phyloP scores from a whole-genome alignment of 2,113 vertebrate genomes.

The Oreochromis tanganicae region DNA sequence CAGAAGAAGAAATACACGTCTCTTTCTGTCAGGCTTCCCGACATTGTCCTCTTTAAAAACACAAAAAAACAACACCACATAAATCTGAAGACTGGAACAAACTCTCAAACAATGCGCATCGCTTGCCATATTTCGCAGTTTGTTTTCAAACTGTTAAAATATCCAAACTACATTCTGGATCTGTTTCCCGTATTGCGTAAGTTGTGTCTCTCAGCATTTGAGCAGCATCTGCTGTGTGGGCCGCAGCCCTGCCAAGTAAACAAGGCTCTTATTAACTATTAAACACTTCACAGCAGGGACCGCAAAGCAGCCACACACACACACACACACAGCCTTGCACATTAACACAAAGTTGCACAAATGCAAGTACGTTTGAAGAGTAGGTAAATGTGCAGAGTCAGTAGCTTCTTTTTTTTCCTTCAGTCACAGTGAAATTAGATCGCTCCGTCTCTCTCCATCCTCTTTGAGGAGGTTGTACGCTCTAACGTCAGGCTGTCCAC shows the following conservation, averaged over 20 bases:
- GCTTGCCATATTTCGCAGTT: not conserved
- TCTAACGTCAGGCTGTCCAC: not conserved
- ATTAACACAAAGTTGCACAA: conserved; percentile 19
- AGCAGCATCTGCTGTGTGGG: conserved; percentile 51
- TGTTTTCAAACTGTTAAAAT: not conserved
- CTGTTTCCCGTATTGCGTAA: conserved; percentile 24
- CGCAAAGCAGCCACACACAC: not conserved
- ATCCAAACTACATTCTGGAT: not conserved
- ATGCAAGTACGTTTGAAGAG: conserved; percentile 3
- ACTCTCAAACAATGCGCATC: not conserved
- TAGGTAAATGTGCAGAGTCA: conserved; percentile 34
- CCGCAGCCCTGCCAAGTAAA: conserved; percentile 56
- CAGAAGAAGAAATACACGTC: not conserved
- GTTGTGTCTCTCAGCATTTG: conserved; percentile 34
- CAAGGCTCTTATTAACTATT: conserved; percentile 64
- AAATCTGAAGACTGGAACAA: not conserved
- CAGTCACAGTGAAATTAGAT: conserved; percentile 62
- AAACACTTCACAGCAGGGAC: conserved; percentile 40
- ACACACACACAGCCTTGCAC: not conserved
- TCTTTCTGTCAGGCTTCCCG: not conserved
- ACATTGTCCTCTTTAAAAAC: not conserved
- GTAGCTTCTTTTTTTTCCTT: conserved; percentile 37
- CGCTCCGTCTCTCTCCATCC: conserved; percentile 4
- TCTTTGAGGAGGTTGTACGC: conserved; percentile 24
- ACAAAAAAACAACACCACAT: not conserved